Percentiles rank a stretch among this genome's conserved stretches.
Evolutionary conservation across 2,888 invertebrate species (phyloP).

Genomic region (Apamea epomidion): DNA sequence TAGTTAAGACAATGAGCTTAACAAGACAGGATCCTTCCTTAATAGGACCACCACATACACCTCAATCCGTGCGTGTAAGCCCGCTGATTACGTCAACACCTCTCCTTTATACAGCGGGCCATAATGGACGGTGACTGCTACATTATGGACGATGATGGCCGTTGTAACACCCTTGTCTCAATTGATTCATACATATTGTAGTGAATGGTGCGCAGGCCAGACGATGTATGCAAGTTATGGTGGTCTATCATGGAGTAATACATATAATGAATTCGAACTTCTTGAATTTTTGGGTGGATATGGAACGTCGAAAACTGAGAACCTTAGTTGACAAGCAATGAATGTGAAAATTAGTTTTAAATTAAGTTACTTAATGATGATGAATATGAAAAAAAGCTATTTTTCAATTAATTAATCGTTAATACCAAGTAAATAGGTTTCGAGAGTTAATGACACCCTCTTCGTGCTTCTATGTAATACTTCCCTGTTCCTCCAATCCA

Average conservation of each 20-base stretch:
- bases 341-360: background rate
- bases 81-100: slow-evolving; percentile 34
- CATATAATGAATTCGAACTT: background rate
- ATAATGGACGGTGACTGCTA: slow-evolving; percentile 29
- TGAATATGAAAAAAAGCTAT: background rate
- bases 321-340: background rate
- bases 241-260: background rate
- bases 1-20: background rate
- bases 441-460: background rate
- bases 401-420: background rate
- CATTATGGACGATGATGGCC: slow-evolving; percentile 47
- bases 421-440: background rate
- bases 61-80: slow-evolving; percentile 14
- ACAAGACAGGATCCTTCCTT: background rate
- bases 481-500: too few relatives aligned
- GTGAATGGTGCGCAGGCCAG: slow-evolving; percentile 24
- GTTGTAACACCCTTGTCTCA: slow-evolving; percentile 24
- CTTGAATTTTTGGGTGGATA: background rate
- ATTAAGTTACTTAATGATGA: too few relatives aligned
- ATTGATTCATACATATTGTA: slow-evolving; percentile 61
- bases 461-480: too few relatives aligned
- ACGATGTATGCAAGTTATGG: slow-evolving; percentile 1
- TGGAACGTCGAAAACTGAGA: background rate
- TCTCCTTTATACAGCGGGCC: slow-evolving; percentile 13
- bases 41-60: slow-evolving; percentile 10